Percentiles rank a stretch among this genome's conserved stretches.
These are phyloP conservation scores for Gorsachius goisagi DNA, from an alignment of 2,113 vertebrate species.

Conservation along the genomic window DNA sequence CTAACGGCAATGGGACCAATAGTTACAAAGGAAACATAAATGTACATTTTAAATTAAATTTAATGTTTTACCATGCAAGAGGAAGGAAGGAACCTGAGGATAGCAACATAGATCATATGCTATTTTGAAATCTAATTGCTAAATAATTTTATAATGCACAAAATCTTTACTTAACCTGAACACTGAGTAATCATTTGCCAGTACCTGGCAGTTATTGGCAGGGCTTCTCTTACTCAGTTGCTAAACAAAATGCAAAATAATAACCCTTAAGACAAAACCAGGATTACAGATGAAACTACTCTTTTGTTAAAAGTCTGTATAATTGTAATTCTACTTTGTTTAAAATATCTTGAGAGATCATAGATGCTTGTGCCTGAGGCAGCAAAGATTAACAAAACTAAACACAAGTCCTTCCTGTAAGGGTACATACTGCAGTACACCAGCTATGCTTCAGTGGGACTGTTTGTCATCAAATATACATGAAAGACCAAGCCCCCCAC, in stretches of 20 bases:
- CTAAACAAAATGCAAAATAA: slow-evolving; percentile 35
- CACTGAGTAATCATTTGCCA: neutral
- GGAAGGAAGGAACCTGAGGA: neutral
- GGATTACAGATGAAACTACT: slow-evolving; percentile 5
- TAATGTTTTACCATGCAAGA: neutral
- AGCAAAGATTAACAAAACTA: slow-evolving; percentile 41
- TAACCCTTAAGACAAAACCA: slow-evolving; percentile 11
- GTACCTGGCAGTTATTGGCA: neutral
- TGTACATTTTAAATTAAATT: neutral
- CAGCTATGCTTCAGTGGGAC: slow-evolving; percentile 53
- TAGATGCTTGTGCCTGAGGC: slow-evolving; percentile 60
- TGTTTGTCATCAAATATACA: slow-evolving; percentile 74
- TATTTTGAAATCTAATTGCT: neutral
- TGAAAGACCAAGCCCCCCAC: slow-evolving; percentile 53
- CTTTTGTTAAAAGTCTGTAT: slow-evolving; percentile 32
- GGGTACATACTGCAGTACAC: slow-evolving; percentile 14
- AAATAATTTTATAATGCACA: neutral
- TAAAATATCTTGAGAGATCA: slow-evolving; percentile 52
- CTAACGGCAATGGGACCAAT: neutral
- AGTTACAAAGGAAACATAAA: neutral
- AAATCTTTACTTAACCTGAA: neutral
- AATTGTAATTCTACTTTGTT: slow-evolving; percentile 54
- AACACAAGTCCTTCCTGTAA: neutral
- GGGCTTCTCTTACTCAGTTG: neutral
- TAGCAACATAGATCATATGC: neutral